A percentile compares a stretch with the other conserved stretches of the same genome.
These are phyloP conservation scores for Pherbina coryleti DNA, from an alignment of 2,888 invertebrate species.

Conservation along the genomic window DNA sequence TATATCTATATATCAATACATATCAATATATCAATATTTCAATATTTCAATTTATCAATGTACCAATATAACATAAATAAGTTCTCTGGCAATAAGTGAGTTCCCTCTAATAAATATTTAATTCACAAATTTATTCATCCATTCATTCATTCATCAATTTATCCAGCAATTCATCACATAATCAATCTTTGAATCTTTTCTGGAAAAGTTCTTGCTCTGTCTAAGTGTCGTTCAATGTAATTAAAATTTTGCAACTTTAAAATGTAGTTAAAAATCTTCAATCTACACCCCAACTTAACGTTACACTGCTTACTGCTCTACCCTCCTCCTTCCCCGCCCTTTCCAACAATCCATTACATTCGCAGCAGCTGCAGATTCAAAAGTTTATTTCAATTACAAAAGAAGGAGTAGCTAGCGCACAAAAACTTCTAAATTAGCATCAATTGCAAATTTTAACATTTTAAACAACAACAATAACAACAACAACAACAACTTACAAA, in stretches of 20 bases:
- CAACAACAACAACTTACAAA: constrained; percentile 10
- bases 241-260: background rate
- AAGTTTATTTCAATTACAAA: constrained; percentile 18
- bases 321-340: background rate
- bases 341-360: background rate
- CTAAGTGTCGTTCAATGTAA: too few relatives aligned
- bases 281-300: background rate
- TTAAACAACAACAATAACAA: background rate
- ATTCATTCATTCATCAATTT: too few relatives aligned
- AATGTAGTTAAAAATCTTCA: background rate
- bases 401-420: background rate
- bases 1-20: too few relatives aligned
- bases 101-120: too few relatives aligned
- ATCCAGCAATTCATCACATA: too few relatives aligned
- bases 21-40: too few relatives aligned
- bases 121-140: too few relatives aligned
- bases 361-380: background rate
- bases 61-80: too few relatives aligned
- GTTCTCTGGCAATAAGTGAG: too few relatives aligned
- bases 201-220: too few relatives aligned
- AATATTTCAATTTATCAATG: too few relatives aligned
- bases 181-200: too few relatives aligned
- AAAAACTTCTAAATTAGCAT: constrained; percentile 34
- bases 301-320: background rate
- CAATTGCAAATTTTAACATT: constrained; percentile 28